Evolutionary conservation across 2,113 vertebrate genomes (phyloP).

Genomic region (Pseudorasbora parva): DNA sequence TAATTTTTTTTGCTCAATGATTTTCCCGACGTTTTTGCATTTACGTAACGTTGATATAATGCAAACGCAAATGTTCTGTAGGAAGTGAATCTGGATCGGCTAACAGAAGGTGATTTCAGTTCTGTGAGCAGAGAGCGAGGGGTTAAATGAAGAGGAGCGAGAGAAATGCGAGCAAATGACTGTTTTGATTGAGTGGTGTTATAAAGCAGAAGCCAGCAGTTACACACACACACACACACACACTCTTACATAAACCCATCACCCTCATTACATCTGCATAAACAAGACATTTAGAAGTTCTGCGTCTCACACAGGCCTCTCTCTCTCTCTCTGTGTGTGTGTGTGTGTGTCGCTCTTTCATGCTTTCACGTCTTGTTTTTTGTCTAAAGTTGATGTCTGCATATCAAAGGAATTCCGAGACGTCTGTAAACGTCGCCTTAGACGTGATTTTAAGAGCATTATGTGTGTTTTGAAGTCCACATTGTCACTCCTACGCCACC

Average conservation of each 20-base stretch:
- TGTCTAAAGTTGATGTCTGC: not conserved
- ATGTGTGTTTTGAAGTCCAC: slow-evolving; percentile 4
- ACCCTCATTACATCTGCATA: slow-evolving; percentile 36
- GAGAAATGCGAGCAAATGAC: slow-evolving; percentile 37
- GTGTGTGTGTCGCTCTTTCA: not conserved
- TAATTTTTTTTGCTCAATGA: too few relatives aligned
- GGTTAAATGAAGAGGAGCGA: not conserved
- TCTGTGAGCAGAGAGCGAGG: not conserved
- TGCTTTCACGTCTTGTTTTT: not conserved
- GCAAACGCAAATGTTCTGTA: not conserved
- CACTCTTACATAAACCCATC: not conserved
- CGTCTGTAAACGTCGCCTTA: not conserved
- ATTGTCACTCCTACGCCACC: not conserved
- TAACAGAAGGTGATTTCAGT: not conserved
- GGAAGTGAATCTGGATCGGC: not conserved
- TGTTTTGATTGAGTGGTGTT: slow-evolving; percentile 9
- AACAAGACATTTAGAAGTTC: slow-evolving; percentile 6
- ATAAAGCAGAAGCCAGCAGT: slow-evolving; percentile 23
- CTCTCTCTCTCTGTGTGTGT: not conserved
- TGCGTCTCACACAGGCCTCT: not conserved
- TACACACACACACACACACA: slow-evolving; percentile 19
- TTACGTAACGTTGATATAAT: too few relatives aligned
- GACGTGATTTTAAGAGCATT: not conserved
- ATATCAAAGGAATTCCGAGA: not conserved
- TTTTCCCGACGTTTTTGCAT: too few relatives aligned